Conservation (phyloP, 2,888 invertebrate genomes). For the Phragmatobia fuliginosa region DNA sequence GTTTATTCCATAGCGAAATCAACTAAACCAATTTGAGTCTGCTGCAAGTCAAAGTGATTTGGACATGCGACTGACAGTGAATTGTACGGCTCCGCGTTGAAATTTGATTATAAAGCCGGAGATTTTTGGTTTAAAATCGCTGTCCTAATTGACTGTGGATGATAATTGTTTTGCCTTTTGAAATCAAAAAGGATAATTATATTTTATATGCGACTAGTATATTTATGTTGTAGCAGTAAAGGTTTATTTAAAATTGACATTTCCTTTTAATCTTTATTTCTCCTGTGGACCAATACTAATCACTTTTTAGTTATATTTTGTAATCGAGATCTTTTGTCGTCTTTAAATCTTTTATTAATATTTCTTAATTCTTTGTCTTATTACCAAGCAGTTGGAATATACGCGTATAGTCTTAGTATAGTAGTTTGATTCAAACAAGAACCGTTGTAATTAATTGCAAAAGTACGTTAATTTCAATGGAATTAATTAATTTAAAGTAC, state of each 20-base stretch:
- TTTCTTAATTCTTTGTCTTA: too few relatives aligned
- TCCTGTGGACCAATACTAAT: too few relatives aligned
- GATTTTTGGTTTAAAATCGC: neutral
- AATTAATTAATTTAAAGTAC: neutral
- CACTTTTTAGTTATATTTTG: too few relatives aligned
- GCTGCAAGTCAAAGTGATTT: conserved; percentile 1
- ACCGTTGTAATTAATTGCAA: neutral
- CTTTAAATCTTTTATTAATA: too few relatives aligned
- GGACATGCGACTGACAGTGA: conserved; percentile 2
- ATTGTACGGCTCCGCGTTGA: neutral
- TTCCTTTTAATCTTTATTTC: too few relatives aligned
- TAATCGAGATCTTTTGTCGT: too few relatives aligned
- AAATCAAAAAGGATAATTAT: neutral
- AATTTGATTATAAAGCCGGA: neutral
- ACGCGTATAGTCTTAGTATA: neutral
- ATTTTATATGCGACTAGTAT: neutral
- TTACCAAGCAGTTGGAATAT: too few relatives aligned
- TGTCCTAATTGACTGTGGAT: neutral
- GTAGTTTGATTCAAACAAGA: neutral
- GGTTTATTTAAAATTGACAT: too few relatives aligned
- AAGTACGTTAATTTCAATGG: neutral
- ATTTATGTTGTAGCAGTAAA: too few relatives aligned
- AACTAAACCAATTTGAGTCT: conserved; percentile 1
- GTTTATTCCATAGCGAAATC: neutral
- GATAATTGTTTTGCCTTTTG: neutral